A percentile compares a stretch with the other conserved stretches of the same genome.
Conservation (phyloP, 2,113 vertebrate species). For the Spilogale gracilis region DNA sequence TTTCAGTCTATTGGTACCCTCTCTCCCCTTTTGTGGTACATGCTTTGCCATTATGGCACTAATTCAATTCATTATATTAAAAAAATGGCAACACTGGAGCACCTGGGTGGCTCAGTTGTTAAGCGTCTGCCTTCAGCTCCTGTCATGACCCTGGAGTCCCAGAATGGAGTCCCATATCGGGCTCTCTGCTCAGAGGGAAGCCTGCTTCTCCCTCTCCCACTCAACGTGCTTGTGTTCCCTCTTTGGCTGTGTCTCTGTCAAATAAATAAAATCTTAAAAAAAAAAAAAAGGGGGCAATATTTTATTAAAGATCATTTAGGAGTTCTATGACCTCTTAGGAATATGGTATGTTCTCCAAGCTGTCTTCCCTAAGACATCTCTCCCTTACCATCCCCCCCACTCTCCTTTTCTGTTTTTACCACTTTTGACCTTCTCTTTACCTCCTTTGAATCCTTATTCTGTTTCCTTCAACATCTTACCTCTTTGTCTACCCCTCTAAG, state of each 20-base stretch:
- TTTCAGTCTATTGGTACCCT: not conserved
- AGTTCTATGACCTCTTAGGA: not conserved
- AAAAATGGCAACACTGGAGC: not conserved
- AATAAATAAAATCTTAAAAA: too few species aligned
- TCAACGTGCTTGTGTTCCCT: too few species aligned
- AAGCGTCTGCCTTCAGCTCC: too few species aligned
- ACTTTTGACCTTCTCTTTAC: not conserved
- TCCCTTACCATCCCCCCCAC: not conserved
- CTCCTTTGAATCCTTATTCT: not conserved
- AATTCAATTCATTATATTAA: not conserved
- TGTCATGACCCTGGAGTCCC: too few species aligned
- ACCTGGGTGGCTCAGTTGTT: too few species aligned
- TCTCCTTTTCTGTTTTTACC: not conserved
- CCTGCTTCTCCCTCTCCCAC: too few species aligned
- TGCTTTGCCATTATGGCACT: not conserved
- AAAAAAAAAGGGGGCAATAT: not conserved
- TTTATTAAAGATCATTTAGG: not conserved
- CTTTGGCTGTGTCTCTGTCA: too few species aligned
- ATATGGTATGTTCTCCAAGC: not conserved
- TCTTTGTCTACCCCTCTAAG: not conserved
- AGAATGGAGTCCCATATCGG: too few species aligned
- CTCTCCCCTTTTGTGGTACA: not conserved
- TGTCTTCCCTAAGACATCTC: not conserved
- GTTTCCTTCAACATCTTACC: not conserved
- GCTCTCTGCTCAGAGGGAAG: too few species aligned